phyloP scores from a whole-genome alignment of 64 coral and sea anemone species.

The Montipora sp. region DNA sequence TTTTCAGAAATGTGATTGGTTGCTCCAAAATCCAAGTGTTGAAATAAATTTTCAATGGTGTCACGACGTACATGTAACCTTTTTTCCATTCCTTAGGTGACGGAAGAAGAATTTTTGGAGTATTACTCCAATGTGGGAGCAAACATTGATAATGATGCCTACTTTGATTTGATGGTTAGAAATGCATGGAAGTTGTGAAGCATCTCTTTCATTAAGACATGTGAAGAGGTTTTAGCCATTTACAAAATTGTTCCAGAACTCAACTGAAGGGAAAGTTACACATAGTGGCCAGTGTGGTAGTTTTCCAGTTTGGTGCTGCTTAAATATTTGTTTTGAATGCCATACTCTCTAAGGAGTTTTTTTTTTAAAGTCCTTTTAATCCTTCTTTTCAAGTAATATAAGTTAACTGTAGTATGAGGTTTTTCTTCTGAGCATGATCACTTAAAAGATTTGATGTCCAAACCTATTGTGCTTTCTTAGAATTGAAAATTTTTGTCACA shows the following conservation, averaged over 20 bases:
- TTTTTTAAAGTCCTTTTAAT: neutral
- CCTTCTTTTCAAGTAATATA: neutral
- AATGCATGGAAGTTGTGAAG: conserved; percentile 87
- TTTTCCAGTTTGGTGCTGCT: too few species aligned
- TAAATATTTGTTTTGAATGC: too few species aligned
- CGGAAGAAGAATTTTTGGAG: conserved; percentile 71
- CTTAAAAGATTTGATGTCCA: too few species aligned
- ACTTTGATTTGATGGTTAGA: conserved; percentile 98
- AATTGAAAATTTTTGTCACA: too few species aligned
- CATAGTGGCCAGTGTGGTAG: too few species aligned
- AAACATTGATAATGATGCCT: conserved; percentile 82
- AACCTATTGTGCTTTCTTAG: too few species aligned
- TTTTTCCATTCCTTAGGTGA: conserved; percentile 65
- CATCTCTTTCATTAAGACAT: neutral
- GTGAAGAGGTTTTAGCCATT: neutral
- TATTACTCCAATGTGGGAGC: conserved; percentile 86
- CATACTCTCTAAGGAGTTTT: neutral
- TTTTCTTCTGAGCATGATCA: too few species aligned
- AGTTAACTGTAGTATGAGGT: neutral
- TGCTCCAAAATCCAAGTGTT: too few species aligned
- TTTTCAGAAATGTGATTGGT: neutral
- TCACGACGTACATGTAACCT: too few species aligned
- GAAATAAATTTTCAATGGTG: too few species aligned
- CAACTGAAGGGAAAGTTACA: neutral
- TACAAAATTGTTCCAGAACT: neutral